A percentile compares a stretch with the other conserved stretches of the same genome.
Evolutionary conservation across 2,888 invertebrate species (phyloP).

Genomic region (Hydriomena furcata): DNA sequence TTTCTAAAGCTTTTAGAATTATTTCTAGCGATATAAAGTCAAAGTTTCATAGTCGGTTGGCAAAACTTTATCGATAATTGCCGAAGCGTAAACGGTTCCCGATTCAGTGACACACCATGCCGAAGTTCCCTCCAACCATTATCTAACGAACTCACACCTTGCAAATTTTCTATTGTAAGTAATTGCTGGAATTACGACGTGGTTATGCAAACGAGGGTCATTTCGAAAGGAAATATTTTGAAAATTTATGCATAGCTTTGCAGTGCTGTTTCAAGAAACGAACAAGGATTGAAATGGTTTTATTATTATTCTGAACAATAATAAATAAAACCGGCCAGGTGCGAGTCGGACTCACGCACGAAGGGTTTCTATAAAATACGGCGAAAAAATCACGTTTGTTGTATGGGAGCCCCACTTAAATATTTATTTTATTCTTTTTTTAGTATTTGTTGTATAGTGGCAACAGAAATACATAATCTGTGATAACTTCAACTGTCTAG

Average conservation of each 20-base stretch:
- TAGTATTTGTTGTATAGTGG: too few relatives aligned
- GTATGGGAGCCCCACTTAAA: too few relatives aligned
- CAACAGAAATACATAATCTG: too few relatives aligned
- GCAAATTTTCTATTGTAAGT: slow-evolving; percentile 41
- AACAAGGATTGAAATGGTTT: slow-evolving; percentile 5
- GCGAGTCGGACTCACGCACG: too few relatives aligned
- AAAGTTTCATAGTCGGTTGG: background rate
- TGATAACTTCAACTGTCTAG: too few relatives aligned
- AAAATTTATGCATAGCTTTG: slow-evolving; percentile 20
- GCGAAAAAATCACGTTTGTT: too few relatives aligned
- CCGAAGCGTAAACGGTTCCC: slow-evolving; percentile 22
- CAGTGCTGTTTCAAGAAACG: slow-evolving; percentile 9
- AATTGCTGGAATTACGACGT: slow-evolving; percentile 42
- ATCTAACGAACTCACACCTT: slow-evolving; percentile 41
- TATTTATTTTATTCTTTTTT: too few relatives aligned
- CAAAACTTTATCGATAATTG: slow-evolving; percentile 21
- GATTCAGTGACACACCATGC: slow-evolving; percentile 29
- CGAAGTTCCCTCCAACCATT: slow-evolving; percentile 63
- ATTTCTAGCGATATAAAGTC: background rate
- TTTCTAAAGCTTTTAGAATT: background rate
- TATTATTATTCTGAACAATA: background rate
- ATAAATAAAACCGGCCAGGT: too few relatives aligned
- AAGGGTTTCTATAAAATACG: too few relatives aligned
- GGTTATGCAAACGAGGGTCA: slow-evolving; percentile 25
- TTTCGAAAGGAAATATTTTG: slow-evolving; percentile 20